Percentiles rank a stretch among this genome's conserved stretches.
Conservation (phyloP, 2,113 vertebrate genomes). For the Amphilophus citrinellus region DNA sequence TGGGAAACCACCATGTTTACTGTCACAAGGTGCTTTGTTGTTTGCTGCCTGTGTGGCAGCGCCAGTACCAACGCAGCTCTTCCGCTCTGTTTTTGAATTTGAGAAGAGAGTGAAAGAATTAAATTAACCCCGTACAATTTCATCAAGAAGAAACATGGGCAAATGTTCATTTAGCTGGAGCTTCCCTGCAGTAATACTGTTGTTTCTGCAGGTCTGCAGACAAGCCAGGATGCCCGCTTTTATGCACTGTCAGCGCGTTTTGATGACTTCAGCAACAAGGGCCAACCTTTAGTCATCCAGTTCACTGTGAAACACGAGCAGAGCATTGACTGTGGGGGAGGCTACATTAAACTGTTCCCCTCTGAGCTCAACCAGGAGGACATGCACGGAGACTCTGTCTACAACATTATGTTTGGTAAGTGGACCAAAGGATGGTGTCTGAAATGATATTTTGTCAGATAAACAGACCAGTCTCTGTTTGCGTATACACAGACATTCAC, state of each 20-base stretch:
- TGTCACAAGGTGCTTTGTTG: neutral
- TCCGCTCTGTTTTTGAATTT: neutral
- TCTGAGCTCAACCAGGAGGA: conserved; percentile 82
- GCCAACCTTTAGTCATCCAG: conserved; percentile 81
- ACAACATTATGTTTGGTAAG: conserved; percentile 87
- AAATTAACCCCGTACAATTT: neutral
- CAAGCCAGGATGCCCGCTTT: conserved; percentile 84
- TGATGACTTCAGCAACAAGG: conserved; percentile 83
- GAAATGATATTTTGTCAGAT: neutral
- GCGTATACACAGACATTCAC: neutral
- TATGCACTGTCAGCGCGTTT: conserved; percentile 85
- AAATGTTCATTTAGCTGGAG: neutral
- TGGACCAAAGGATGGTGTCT: neutral
- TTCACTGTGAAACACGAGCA: conserved; percentile 89
- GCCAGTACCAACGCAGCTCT: neutral
- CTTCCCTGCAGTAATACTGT: neutral
- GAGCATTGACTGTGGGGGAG: conserved; percentile 85
- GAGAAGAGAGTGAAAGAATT: neutral
- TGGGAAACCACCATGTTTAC: neutral
- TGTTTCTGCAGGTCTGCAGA: conserved; percentile 80
- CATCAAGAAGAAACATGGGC: neutral
- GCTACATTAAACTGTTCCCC: conserved; percentile 86
- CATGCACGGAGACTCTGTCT: conserved; percentile 83
- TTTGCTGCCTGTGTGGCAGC: neutral
- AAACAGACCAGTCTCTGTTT: neutral